Percentiles rank a stretch among this genome's conserved stretches.
These are phyloP conservation scores for Polydrusus tereticollis DNA, from an alignment of 2,888 invertebrate species.

Conservation along the genomic window DNA sequence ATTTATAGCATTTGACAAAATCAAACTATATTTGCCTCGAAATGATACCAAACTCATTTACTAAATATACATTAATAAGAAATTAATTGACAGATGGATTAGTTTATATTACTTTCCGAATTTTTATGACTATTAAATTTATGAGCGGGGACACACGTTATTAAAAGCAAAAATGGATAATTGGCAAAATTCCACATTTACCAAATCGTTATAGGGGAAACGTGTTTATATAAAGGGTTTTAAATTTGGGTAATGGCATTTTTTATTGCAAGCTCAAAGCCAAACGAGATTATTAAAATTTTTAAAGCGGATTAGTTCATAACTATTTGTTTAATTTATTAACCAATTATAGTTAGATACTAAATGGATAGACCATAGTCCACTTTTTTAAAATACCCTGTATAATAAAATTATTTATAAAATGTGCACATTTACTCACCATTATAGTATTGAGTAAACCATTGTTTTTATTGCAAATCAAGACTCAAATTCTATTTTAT, in stretches of 20 bases:
- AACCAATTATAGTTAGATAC: not conserved
- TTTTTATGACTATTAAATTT: not conserved
- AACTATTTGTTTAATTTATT: not conserved
- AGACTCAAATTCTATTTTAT: too few species aligned
- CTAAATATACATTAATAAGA: not conserved
- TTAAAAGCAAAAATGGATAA: not conserved
- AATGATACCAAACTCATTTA: too few species aligned
- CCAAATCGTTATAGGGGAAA: not conserved
- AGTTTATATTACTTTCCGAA: not conserved
- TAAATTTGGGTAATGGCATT: not conserved
- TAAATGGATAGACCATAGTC: not conserved
- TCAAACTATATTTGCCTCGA: too few species aligned
- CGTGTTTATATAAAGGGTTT: constrained; percentile 1
- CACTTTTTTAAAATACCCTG: not conserved
- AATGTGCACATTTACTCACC: too few species aligned
- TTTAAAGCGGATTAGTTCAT: not conserved
- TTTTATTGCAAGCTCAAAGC: not conserved
- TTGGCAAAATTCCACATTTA: not conserved
- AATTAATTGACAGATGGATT: not conserved
- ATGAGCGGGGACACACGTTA: not conserved
- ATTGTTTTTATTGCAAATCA: too few species aligned
- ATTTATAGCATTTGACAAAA: too few species aligned
- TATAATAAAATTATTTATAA: not conserved
- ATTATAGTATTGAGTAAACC: too few species aligned
- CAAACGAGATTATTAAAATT: not conserved